Base-by-base conservation (phyloP, 1,140 invertebrate genomes). In the Zaprionus inermis region DNA sequence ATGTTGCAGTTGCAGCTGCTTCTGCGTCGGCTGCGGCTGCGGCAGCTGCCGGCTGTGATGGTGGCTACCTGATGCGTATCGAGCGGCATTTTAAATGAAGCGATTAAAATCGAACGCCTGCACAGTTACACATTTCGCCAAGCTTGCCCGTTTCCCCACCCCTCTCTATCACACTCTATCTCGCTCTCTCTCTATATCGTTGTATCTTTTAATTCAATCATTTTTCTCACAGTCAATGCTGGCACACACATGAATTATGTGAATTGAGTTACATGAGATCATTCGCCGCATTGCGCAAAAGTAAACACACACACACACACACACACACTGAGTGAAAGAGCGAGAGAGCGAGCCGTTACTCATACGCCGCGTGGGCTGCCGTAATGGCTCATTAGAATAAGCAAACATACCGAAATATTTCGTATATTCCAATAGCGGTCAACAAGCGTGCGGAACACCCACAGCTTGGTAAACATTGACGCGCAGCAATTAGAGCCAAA, bases 11-110 rank as follows among this genome's bases (percentile, higher is more conserved):
- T 28, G 32, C 54, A 38, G 54, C 38, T 46, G 59, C 51, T 64
- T 34, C 34, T 46, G 44, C 44, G 36, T 38, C 36, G 14, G 36
- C 44, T n/a, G n/a, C n/a, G n/a, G n/a, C n/a, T n/a, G n/a, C n/a
- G n/a, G n/a, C 16, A 7, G 41, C 44, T 20, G 44, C 28, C 14
- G 63, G 14, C 60, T 54, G 44, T 32, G 38, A 63, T 63, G 41
- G 18, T 63, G 64, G 76, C 79, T 81, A 74, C 81, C 84, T 86
- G 83, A 88, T 86, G 83, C 83, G 83, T 86, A 89, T 86, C 84
- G 76, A 82, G 83, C 77, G 79, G 84, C 83, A 89, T 86, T 86
- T 86, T 86, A 86, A 89, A 89, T 86, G 83, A 86, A 86, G 83
- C 72, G 83, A 86, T 86, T 86, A 86, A 86, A 89, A 89, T 86